Evolutionary conservation across 2,797 vertebrate species (phyloP).

Genomic region (Clamator glandarius): DNA sequence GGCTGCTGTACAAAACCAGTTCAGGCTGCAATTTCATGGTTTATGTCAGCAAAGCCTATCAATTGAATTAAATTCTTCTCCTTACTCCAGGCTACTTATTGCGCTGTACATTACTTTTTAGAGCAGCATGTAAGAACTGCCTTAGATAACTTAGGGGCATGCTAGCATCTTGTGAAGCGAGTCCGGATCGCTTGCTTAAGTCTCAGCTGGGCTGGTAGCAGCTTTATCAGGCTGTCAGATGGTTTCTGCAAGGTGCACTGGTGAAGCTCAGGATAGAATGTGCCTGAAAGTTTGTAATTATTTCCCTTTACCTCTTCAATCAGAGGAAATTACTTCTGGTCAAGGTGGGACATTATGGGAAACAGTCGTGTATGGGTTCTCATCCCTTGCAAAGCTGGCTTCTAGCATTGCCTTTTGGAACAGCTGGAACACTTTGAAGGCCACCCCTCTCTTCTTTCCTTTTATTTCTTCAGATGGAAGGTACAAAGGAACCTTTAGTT

Average conservation of each 20-base stretch:
- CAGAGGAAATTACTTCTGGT: background rate
- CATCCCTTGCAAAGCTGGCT: background rate
- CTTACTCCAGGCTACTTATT: background rate
- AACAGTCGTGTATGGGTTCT: background rate
- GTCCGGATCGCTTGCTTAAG: background rate
- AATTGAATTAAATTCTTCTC: slow-evolving; percentile 21
- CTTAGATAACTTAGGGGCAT: background rate
- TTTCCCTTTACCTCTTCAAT: background rate
- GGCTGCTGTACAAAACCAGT: slow-evolving; percentile 35
- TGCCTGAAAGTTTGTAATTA: background rate
- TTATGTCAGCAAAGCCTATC: slow-evolving; percentile 38
- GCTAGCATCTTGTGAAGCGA: background rate
- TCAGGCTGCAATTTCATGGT: slow-evolving; percentile 36
- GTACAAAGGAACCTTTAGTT: background rate
- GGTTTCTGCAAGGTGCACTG: background rate
- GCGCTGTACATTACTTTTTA: background rate
- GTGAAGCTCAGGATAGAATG: background rate
- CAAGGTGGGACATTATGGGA: background rate
- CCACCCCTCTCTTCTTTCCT: background rate
- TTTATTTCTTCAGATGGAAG: background rate
- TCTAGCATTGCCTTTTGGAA: background rate
- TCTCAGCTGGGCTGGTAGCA: background rate
- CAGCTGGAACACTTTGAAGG: background rate
- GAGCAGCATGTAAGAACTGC: background rate
- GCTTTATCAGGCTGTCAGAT: background rate